Evolutionary conservation across 2,113 vertebrate species (phyloP).

Genomic region (Misgurnus anguillicaudatus): DNA sequence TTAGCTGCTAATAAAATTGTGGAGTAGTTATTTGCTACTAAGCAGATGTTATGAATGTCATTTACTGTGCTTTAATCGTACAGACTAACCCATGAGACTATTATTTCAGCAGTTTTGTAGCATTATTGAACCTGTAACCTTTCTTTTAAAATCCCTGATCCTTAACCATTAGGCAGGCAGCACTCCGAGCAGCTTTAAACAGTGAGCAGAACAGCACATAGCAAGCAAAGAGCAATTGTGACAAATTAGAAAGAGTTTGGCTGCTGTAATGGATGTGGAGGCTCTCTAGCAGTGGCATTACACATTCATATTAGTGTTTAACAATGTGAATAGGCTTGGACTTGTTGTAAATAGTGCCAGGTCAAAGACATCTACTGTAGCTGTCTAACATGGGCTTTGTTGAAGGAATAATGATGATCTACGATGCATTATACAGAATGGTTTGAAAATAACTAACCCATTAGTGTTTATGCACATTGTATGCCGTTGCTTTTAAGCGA

Average conservation of each 20-base stretch:
- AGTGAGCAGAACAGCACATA: neutral
- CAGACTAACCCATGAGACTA: neutral
- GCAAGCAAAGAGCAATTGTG: conserved; percentile 11
- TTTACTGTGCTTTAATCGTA: conserved; percentile 20
- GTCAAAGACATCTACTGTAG: too few species aligned
- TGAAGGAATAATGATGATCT: too few species aligned
- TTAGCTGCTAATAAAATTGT: too few species aligned
- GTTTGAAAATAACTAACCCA: too few species aligned
- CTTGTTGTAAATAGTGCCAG: too few species aligned
- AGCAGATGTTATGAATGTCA: conserved; percentile 17
- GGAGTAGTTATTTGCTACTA: conserved; percentile 7
- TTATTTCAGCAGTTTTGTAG: conserved; percentile 23
- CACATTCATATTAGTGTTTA: neutral
- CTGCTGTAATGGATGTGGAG: neutral
- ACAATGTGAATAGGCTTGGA: neutral
- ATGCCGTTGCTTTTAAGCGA: too few species aligned
- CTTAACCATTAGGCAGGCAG: neutral
- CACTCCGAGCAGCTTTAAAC: conserved; percentile 6
- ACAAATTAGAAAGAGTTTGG: neutral
- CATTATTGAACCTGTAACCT: conserved; percentile 14
- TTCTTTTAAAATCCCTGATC: conserved; percentile 16
- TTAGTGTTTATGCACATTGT: too few species aligned
- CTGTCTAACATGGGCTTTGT: too few species aligned
- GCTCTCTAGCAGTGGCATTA: neutral
- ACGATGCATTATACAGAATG: too few species aligned